Base-by-base conservation (phyloP, 2,113 vertebrate genomes). In the Chaetodon trifascialis region DNA sequence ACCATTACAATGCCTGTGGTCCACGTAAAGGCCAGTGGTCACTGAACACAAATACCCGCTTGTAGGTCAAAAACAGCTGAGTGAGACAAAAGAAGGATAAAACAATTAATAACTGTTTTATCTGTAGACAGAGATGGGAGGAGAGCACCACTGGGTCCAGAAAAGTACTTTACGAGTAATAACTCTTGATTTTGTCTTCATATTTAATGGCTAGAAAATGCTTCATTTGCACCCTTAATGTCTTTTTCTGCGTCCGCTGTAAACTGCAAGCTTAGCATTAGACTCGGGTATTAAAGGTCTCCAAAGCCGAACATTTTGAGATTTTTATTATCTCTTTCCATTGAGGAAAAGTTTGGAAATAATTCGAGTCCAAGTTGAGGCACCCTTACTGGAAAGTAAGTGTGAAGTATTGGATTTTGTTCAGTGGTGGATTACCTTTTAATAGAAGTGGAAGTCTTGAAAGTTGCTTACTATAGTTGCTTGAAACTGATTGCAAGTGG, bases 1-100 rank as follows among this genome's bases (percentile, higher is more conserved):
- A 86, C 73, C 52, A 79, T 76, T 70, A 92, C 84, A 91, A 88
- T 86, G 64, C 86, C 76, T 23, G 47, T 76, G 78, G 79, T 91
- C 86, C 83, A 85, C 70, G 62, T 88, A 86, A 83, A 90, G 84
- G 81, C 80, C 60, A 79, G 54, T 64, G 82, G 77, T 78, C 68
- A 36, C 82, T 72, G 69, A 74, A 60, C 62, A 94, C 82, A 90
- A 91, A 88, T 67, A 49, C 64, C 70, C 85, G 76, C 75, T 89
- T 91, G 83, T 89, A 46, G 78, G 62, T 84, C 58, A 38, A 68
- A 87, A 84, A 85, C 42, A 68, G 86, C 83, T 73, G 78, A 79
- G 73, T 82, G 65, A 68, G 59, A 92, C 70, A 88, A 88, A 88
- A 54, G 58, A 55, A 68, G 55, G 76, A 77, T 38, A 59, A 82